Base-by-base conservation (phyloP, 1,140 invertebrate genomes). In the Protaetia brevitarsis region DNA sequence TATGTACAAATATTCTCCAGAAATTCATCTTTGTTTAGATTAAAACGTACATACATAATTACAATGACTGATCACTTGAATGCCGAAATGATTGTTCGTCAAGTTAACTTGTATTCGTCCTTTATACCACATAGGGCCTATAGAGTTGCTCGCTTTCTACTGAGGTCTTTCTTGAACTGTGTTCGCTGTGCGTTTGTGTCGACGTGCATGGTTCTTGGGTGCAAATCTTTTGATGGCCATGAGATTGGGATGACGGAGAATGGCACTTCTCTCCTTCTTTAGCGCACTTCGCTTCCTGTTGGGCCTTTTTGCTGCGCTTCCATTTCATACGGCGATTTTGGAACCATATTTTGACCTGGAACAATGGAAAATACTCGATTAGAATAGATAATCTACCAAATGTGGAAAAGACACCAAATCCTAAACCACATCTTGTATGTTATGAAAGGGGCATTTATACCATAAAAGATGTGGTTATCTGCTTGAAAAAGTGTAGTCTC, bases 271-370 rank as follows among this genome's bases (percentile, higher is more conserved):
- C 71, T 4, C 23, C 13, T 0, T 75, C 73, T 61, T 74, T 75
- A 23, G 63, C 61, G 2, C 58, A 67, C 69, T 77, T 79, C 7
- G 88, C 86, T 77, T 94, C 91, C 71, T 93, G 90, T 77, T 94
- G 93, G 0, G 93, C 92, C 76, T 96, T 96, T 84, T 96, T 96
- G 66, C 93, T 95, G 3, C 94, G 82, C 78, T 96, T 96, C 94
- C 94, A 96, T 76, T 96, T 96, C 94, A 96, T 96, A 71, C 94
- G 84, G n/a, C 94, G 84, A 79, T 96, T 96, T 86, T 96, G 94
- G 79, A 96, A 96, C 94, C 94, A 96, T 69, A 96, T 96, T 84
- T 96, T 96, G 45, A 96, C 92, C 92, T 95, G 82, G 23, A 51
- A n/a, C n/a, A n/a, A n/a, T n/a, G n/a, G n/a, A n/a, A n/a, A n/a